Percentiles rank a stretch among this genome's conserved stretches.
These are phyloP conservation scores for Leptoclinus maculatus DNA, from an alignment of 2,797 vertebrate genomes.

Conservation along the genomic window DNA sequence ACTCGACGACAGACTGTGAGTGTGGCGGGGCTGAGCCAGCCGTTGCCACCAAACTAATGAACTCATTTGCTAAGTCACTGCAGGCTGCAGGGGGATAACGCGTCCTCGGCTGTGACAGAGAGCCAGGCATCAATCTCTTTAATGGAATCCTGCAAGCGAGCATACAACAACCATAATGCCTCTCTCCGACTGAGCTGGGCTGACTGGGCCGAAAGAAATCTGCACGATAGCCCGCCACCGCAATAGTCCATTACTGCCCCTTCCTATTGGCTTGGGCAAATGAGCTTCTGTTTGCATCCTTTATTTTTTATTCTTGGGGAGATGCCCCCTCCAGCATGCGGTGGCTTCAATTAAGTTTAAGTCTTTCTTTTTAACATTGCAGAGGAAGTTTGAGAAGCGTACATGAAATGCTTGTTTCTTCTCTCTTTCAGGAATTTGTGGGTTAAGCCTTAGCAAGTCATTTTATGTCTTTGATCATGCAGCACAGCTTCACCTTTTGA, in stretches of 20 bases:
- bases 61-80: slow-evolving; percentile 83
- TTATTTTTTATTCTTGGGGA: slow-evolving; percentile 49
- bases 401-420: slow-evolving; percentile 38
- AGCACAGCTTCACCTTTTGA: slow-evolving; percentile 45
- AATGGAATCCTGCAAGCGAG: slow-evolving; percentile 82
- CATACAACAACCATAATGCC: slow-evolving; percentile 79
- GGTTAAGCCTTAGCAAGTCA: slow-evolving; percentile 36
- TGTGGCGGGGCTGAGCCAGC: slow-evolving; percentile 55
- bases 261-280: slow-evolving; percentile 57
- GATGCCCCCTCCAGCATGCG: slow-evolving; percentile 3
- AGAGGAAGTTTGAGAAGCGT: slow-evolving; percentile 10
- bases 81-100: slow-evolving; percentile 72
- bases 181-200: slow-evolving; percentile 64
- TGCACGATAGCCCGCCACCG: slow-evolving; percentile 37
- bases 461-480: slow-evolving; percentile 52
- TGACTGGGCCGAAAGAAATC: slow-evolving; percentile 57
- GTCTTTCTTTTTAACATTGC: slow-evolving; percentile 40
- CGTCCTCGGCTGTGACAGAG: slow-evolving; percentile 77
- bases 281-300: slow-evolving; percentile 57
- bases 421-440: slow-evolving; percentile 43
- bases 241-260: slow-evolving; percentile 60
- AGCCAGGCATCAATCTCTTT: slow-evolving; percentile 83
- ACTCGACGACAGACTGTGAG: slow-evolving; percentile 34
- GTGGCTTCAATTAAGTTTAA: slow-evolving; percentile 39
- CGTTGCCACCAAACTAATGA: slow-evolving; percentile 78